These are phyloP conservation scores for Eretmochelys imbricata DNA, from an alignment of 2,113 vertebrate genomes.

Conservation along the genomic window DNA sequence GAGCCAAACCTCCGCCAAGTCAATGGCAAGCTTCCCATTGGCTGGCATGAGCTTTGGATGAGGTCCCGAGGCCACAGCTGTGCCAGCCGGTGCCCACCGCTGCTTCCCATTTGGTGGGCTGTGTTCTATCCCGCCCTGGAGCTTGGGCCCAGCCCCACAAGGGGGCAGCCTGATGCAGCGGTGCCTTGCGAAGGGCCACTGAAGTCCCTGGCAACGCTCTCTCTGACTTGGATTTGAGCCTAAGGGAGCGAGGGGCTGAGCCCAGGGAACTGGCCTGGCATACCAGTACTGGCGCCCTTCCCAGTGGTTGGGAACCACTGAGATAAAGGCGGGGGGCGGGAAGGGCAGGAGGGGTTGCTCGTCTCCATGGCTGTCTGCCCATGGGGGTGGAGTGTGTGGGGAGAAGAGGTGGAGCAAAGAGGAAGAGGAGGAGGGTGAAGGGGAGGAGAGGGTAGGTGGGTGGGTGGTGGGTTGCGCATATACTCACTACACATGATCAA, in stretches of 20 bases:
- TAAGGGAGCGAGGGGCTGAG: not conserved
- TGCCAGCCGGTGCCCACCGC: not conserved
- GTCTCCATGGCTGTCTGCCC: constrained; percentile 91
- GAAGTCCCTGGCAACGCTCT: not conserved
- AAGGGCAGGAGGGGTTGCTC: constrained; percentile 87
- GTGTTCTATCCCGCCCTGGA: not conserved
- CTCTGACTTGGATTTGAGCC: not conserved
- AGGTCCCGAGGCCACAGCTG: not conserved
- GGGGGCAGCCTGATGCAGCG: not conserved
- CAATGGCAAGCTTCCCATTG: constrained; percentile 55
- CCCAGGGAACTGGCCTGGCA: not conserved
- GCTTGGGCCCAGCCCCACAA: not conserved
- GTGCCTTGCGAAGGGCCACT: not conserved
- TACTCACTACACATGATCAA: constrained; percentile 79
- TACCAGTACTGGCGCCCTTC: not conserved
- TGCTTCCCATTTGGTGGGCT: not conserved
- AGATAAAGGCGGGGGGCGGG: not conserved
- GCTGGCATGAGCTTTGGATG: not conserved
- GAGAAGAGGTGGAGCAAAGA: constrained; percentile 73
- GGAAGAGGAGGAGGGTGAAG: constrained; percentile 67
- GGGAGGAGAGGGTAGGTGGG: constrained; percentile 33
- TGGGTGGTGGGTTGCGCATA: constrained; percentile 65
- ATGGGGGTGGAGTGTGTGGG: constrained; percentile 78
- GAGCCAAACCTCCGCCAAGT: constrained; percentile 10
- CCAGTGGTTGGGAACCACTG: constrained; percentile 15